Evolutionary conservation across 2,888 invertebrate species (phyloP), one percentile per base, ranked within the genome.

Genomic region (Orgyia antiqua): DNA sequence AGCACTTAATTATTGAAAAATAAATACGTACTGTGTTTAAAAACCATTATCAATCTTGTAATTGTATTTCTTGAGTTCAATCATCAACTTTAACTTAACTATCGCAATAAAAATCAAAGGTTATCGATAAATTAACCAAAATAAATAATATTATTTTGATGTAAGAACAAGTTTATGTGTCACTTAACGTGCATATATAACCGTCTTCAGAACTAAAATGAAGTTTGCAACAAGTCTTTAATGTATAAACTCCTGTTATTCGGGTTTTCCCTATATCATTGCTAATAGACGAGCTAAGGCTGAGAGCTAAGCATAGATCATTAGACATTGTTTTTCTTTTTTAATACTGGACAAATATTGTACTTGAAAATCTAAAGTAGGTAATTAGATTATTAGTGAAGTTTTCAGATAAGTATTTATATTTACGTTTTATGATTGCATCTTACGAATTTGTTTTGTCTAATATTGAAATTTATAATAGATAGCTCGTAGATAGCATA

Each of bases 201-300:
- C 31, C 26, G 35, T 30, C 21, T 27, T n/a, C 10, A 9, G 7
- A 41, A 15, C 19, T 24, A 9, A 24, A 45, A 34, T 51, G 53
- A 53, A 51, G 39, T 41, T 36, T 29, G 38, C 26, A 18, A 18
- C 31, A 35, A 10, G 11, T 25, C 28, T 23, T 6, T 13, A 17
- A 20, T 21, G 15, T 13, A 9, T 30, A 24, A 10, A 20, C 31
- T 39, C 29, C 32, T 30, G 37, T 10, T 29, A 19, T 20, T 24
- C 25, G 45, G 50, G 30, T 41, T 51, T 51, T 42, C 27, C 46
- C 32, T 23, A 25, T 26, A 21, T 25, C 25, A 41, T 34, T 37
- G 26, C 33, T 12, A 25, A n/a, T 13, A 24, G 7, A n/a, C n/a
- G n/a, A n/a, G n/a, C n/a, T n/a, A n/a, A n/a, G n/a, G n/a, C n/a